Conservation (phyloP, 2,113 vertebrate species). For the Xyrauchen texanus region DNA sequence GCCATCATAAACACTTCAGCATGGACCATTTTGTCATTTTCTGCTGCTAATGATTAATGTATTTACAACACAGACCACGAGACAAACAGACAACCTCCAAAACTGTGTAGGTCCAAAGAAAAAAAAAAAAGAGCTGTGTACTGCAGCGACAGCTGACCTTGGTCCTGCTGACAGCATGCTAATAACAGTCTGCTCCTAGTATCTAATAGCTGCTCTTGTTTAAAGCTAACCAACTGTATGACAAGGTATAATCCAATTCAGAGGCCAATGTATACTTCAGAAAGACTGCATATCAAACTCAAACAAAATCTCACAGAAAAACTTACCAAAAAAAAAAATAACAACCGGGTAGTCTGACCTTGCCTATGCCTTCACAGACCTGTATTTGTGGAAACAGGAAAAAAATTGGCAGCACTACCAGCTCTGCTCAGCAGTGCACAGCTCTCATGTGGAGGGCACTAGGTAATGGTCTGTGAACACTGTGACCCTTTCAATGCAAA, state of each 20-base stretch:
- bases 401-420: not conserved
- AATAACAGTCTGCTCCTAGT: no score
- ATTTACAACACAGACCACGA: no score
- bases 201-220: not conserved
- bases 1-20: no score
- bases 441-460: not conserved
- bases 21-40: no score
- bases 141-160: no score
- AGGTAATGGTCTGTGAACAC: constrained; percentile 2
- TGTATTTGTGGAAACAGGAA: constrained; percentile 6
- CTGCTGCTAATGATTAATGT: no score
- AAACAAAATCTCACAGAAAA: not conserved
- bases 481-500: constrained; percentile 21
- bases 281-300: not conserved
- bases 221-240: not conserved
- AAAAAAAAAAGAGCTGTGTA: no score
- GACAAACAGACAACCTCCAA: no score
- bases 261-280: not conserved
- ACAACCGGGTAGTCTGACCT: not conserved
- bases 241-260: not conserved
- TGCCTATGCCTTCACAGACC: not conserved
- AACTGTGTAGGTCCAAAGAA: no score
- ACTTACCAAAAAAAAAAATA: not conserved
- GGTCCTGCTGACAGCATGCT: no score
- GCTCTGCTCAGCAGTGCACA: no score